phyloP scores from a whole-genome alignment of 2,113 vertebrate genomes.

The Aegypius monachus region DNA sequence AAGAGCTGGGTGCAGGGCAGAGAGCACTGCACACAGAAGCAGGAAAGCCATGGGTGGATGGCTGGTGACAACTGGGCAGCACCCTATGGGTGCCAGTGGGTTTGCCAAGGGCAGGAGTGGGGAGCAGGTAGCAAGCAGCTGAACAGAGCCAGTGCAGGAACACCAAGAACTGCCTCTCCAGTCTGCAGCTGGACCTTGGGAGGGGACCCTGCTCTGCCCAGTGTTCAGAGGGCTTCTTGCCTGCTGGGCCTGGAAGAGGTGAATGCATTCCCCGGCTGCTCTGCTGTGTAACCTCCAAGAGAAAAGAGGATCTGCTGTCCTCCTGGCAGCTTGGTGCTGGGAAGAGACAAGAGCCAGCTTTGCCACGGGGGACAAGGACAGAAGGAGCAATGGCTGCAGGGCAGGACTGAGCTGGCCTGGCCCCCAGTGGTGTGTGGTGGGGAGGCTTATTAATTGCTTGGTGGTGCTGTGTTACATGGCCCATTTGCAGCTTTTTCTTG shows the following conservation, averaged over 20 bases:
- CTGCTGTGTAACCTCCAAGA: neutral
- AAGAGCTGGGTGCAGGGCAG: neutral
- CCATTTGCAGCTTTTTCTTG: conserved; percentile 59
- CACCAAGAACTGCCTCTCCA: neutral
- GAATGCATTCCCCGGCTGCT: neutral
- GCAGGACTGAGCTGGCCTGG: neutral
- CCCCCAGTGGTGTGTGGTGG: neutral
- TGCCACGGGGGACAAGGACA: neutral
- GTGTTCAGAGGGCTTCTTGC: neutral
- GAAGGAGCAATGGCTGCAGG: neutral
- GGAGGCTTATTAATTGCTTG: conserved; percentile 21
- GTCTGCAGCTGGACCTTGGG: neutral
- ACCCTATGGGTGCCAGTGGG: accelerated
- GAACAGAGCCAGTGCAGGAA: neutral
- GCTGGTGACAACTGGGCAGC: neutral
- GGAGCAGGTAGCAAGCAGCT: neutral
- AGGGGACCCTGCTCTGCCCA: neutral
- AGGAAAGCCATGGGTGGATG: neutral
- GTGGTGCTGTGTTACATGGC: neutral
- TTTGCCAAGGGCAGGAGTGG: neutral
- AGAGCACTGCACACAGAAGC: neutral
- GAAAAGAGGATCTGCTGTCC: neutral
- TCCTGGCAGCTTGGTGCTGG: neutral
- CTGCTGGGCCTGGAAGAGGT: neutral
- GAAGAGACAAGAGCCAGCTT: neutral